Evolutionary conservation across 2,888 invertebrate genomes (phyloP), one percentile per base, ranked within the genome.

Genomic region (Acronicta alni): DNA sequence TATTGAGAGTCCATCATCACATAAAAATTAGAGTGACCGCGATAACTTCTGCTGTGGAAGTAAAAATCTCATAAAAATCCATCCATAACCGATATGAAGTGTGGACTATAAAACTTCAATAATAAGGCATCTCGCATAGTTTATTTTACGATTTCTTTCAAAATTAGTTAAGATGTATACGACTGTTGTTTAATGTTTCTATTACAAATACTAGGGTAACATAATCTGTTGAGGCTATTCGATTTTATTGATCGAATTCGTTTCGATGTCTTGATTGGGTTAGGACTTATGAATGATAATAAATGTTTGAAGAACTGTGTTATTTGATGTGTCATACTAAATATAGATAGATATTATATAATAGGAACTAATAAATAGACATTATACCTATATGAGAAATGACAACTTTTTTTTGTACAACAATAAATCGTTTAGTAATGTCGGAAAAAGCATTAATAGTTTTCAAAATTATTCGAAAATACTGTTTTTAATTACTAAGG

Each of bases 21-120:
- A 73, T 75, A 76, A 75, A 75, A 75, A 76, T 76, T 76, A 64
- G 76, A 67, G 57, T 67, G 49, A 61, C 46, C 57, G 30, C 45
- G 53, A 60, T 72, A 68, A 67, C 58, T 58, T 64, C 45, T 41
- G 49, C n/a, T 35, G 48, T 67, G 46, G 65, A 66, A 37, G 58
- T 72, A 75, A 76, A 70, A 75, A n/a, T 15, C 32, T 30, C 46
- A 69, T 76, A 72, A 73, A 72, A 70, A 46, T 43, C 35, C 10
- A 59, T 52, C 73, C 67, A 72, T 52, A 62, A 30, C 61, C 41
- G 42, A 67, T 69, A 74, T 75, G 57, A 64, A 75, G 65, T 61
- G 72, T 66, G 17, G 54, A 69, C 73, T 60, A 69, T 76, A 56
- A 62, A 57, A 67, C 23, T 37, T 35, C 7, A 47, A 51, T 70